Conservation (phyloP, 35 echinoderm and acorn worm species). For the Ptychodera flava region DNA sequence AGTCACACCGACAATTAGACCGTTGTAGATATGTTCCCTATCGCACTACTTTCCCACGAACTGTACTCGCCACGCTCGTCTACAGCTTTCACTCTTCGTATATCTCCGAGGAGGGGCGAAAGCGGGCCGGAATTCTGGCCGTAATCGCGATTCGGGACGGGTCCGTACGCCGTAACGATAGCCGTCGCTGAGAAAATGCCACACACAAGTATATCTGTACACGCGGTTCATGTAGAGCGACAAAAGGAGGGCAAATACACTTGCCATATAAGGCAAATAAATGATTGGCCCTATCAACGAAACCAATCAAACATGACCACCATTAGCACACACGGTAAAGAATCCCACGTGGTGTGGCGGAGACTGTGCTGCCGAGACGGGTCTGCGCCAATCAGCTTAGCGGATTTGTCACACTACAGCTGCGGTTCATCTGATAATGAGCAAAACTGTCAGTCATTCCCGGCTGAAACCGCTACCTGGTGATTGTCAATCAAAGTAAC, state of each 20-base stretch:
- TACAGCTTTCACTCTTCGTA: neutral
- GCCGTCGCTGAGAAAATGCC: constrained; percentile 4
- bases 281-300: constrained; percentile 21
- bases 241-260: constrained; percentile 20
- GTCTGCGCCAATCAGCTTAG: neutral
- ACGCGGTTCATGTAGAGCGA: constrained; percentile 17
- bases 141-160: neutral
- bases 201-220: constrained; percentile 15
- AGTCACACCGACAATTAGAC: neutral
- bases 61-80: neutral
- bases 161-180: neutral
- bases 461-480: neutral
- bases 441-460: neutral
- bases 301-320: constrained; percentile 17
- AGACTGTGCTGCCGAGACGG: neutral
- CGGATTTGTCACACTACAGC: neutral
- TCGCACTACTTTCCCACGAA: neutral
- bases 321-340: constrained; percentile 6
- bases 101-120: neutral
- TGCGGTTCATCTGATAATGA: neutral
- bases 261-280: constrained; percentile 25
- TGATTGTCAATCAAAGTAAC: neutral
- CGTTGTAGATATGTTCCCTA: neutral
- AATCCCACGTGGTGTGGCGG: neutral
- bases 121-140: neutral